phyloP scores from a whole-genome alignment of 2,888 invertebrate species.

The Orthosia cruda region DNA sequence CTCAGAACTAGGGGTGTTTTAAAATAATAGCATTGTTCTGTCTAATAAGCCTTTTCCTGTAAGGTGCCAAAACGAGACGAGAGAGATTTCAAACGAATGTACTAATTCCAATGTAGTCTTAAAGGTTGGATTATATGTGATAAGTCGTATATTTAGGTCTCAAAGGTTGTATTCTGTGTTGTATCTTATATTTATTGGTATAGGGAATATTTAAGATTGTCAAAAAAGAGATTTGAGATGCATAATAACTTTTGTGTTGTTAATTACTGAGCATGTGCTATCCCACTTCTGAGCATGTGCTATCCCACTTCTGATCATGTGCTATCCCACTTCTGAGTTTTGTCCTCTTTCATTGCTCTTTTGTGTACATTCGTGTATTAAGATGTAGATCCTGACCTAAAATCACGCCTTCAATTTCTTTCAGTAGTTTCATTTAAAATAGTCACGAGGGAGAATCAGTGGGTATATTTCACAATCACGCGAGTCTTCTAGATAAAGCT shows the following conservation, averaged over 20 bases:
- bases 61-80: no score
- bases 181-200: no score
- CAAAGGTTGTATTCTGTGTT: no score
- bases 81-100: conserved; percentile 2
- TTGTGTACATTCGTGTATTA: not conserved
- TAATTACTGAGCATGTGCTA: not conserved
- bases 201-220: not conserved
- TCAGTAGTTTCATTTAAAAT: not conserved
- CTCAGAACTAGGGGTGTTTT: not conserved
- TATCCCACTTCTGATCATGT: not conserved
- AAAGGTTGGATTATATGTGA: not conserved
- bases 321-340: not conserved
- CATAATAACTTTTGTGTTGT: conserved; percentile 4
- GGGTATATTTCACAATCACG: conserved; percentile 4
- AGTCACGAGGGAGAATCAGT: not conserved
- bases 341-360: not conserved
- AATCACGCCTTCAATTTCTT: not conserved
- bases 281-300: not conserved
- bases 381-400: not conserved
- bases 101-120: not conserved
- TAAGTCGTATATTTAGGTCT: not conserved
- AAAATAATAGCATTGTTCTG: not conserved
- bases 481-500: conserved; percentile 21
- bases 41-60: not conserved
- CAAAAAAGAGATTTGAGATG: not conserved